These are phyloP conservation scores for Escarpia spicata DNA, from an alignment of 2,888 invertebrate species.

Conservation along the genomic window DNA sequence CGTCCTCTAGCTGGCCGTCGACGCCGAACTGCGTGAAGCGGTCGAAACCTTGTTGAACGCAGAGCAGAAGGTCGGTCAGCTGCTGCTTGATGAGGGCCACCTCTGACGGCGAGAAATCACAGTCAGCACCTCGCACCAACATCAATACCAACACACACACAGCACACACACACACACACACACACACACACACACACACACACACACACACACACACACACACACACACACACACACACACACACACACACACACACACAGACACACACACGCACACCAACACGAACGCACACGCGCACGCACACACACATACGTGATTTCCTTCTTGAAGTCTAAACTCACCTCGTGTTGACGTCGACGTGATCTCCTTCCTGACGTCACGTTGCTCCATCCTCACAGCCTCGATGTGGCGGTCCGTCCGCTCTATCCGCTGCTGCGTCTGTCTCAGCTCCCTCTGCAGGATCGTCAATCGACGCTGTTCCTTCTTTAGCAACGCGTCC, in stretches of 20 bases:
- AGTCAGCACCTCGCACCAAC: not conserved
- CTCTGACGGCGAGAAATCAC: not conserved
- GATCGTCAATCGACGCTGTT: not conserved
- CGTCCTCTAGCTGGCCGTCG: not conserved
- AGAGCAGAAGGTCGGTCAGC: not conserved
- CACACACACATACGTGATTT: not conserved
- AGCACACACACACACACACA: not conserved
- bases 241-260: slow-evolving; percentile 7
- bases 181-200: slow-evolving; percentile 8
- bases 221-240: slow-evolving; percentile 17
- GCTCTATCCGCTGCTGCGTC: not conserved
- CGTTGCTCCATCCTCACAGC: not conserved
- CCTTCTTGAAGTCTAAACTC: not conserved
- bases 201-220: slow-evolving; percentile 14
- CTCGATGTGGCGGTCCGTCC: not conserved
- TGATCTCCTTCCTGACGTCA: not conserved
- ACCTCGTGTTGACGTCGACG: not conserved
- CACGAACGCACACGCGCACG: not conserved
- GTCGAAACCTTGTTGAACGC: not conserved
- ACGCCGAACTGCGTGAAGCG: not conserved
- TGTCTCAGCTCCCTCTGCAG: not conserved
- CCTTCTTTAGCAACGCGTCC: not conserved
- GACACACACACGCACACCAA: not conserved
- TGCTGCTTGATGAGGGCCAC: not conserved
- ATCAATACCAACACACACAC: not conserved